Percentiles rank a stretch among this genome's conserved stretches.
Evolutionary conservation across 2,888 invertebrate genomes (phyloP).

Genomic region (Nudaria mundana): DNA sequence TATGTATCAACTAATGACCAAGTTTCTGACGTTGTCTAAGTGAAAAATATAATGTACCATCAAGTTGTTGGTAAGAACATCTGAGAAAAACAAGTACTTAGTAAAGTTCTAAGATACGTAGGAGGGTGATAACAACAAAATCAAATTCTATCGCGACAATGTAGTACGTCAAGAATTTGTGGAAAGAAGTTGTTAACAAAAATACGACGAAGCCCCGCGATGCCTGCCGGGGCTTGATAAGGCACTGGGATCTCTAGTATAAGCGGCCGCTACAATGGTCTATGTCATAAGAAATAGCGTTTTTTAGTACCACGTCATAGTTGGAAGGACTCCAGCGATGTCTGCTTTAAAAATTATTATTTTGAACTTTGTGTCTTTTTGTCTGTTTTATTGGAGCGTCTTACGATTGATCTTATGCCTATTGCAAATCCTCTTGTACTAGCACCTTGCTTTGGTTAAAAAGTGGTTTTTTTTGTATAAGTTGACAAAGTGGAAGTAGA

Average conservation of each 20-base stretch:
- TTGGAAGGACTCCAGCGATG: no score
- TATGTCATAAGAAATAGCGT: constrained; percentile 23
- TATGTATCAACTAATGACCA: constrained; percentile 2
- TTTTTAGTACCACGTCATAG: background rate
- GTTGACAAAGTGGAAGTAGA: no score
- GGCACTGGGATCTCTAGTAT: constrained; percentile 55
- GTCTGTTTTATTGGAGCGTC: no score
- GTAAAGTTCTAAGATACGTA: constrained; percentile 22
- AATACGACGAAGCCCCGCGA: constrained; percentile 57
- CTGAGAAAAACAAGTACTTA: constrained; percentile 17
- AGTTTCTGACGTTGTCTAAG: constrained; percentile 1
- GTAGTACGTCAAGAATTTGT: constrained; percentile 54
- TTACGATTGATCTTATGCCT: no score
- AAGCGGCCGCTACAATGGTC: constrained; percentile 48
- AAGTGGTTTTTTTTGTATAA: no score
- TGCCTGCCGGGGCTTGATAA: constrained; percentile 73
- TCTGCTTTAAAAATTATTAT: no score
- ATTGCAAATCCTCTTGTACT: no score
- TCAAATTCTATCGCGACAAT: constrained; percentile 56
- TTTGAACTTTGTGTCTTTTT: no score
- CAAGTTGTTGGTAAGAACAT: constrained; percentile 10
- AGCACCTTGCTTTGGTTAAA: no score
- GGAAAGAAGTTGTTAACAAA: constrained; percentile 79
- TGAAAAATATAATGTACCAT: background rate
- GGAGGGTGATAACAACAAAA: constrained; percentile 47